Base-by-base conservation (phyloP, 2,888 invertebrate species). In the Petrolisthes cinctipes region DNA sequence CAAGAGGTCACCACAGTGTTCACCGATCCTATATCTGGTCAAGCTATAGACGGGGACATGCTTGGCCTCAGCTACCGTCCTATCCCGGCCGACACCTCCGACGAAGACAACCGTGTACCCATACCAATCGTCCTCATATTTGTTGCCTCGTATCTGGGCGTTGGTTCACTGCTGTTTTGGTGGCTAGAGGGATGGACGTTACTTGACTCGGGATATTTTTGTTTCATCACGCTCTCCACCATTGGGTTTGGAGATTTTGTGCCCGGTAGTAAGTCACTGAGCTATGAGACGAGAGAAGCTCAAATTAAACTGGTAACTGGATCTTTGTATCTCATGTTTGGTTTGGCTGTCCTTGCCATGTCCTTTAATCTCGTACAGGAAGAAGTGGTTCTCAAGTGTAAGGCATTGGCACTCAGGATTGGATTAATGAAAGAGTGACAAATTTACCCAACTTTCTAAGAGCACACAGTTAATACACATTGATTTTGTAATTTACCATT, bases 311-410 rank as follows among this genome's bases (percentile, higher is more conserved):
- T 96, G 92, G 95, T 96, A 89, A 96, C 96, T 80, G 96, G 96
- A 92, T 96, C 96, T 93, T 94, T 95, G 14, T 97, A 97, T 92
- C 93, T 97, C 91, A 94, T 97, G 90, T 94, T 96, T 89, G 97
- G 97, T 56, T 94, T 97, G 17, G 95, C 96, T 89, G 94, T 97
- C 88, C 95, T 97, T 92, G 96, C 97, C 11, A 97, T 96, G 96
- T 96, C 96, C 86, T 96, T 97, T 92, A 96, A 96, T 93, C 94
- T 97, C 89, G 94, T 97, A 87, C 97, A 97, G 92, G 96, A 96
- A 91, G 96, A 96, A 92, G 95, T 97, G 4, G 94, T 96, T 89
- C 94, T 95, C 91, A 95, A 95, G 92, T 96, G 96, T 93, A 95
- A 95, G 91, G 95, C 95, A 91, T 93, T 96, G 92, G 96, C 96